Base-by-base conservation (phyloP, 2,888 invertebrate genomes). In the Scaptomyza polygonia region DNA sequence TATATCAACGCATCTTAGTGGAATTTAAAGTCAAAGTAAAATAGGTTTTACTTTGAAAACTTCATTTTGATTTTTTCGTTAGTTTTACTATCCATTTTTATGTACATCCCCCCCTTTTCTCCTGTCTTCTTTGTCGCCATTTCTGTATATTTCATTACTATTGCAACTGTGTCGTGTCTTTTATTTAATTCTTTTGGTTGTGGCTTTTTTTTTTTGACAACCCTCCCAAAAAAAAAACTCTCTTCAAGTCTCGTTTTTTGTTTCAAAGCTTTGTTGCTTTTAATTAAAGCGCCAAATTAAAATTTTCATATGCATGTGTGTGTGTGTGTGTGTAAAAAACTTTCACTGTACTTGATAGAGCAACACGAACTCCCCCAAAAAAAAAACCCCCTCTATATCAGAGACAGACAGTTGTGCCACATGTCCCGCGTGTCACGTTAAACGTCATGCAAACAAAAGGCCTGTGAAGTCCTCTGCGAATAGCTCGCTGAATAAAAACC, bases 401-500 rank as follows among this genome's bases (percentile, higher is more conserved):
- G 63, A 64, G 66, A 62, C 8, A 65, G 71, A 64, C 53, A 64
- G 66, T 64, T 48, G 66, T 59, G 56, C 82, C 82, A 64, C 86
- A 81, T 79, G 82, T 85, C 68, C 82, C 86, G 66, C 56, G 79
- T 85, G 86, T 82, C 80, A 80, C 79, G 80, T 80, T 80, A 80
- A 80, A 85, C 59, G 86, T 82, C 86, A 85, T 36, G 79, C 83
- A 79, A 82, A 80, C 86, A 80, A 80, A 82, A 79, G 86, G 80
- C 80, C 77, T 72, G 64, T n/a, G n/a, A n/a, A n/a, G n/a, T 55
- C 36, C 55, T 48, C 48, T 59, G 63, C 61, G 65, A 72, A 75
- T 77, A 72, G 64, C 73, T 69, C 59, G 58, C 2, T 57, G 59
- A 47, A 85, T 16, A 67, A 68, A 80, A 81, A 85, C 69, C 85